These are phyloP conservation scores for Psittacara wagleri DNA, from an alignment of 2,113 vertebrate genomes.

Conservation along the genomic window DNA sequence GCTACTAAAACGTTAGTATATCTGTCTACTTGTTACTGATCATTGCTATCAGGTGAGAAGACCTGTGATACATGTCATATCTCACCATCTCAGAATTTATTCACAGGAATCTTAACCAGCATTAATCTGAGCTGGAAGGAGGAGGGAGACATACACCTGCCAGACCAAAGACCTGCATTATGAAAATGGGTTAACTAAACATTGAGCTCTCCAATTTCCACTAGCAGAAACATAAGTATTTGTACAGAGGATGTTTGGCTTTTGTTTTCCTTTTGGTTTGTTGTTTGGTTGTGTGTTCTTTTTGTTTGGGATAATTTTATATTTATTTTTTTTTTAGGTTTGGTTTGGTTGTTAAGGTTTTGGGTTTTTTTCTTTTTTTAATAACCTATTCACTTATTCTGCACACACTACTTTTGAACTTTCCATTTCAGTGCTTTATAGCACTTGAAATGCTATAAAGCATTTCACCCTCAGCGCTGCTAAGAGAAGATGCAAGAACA, in stretches of 20 bases:
- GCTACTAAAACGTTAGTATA: background rate
- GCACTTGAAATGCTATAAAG: background rate
- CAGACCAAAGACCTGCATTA: background rate
- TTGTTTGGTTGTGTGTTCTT: background rate
- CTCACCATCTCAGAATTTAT: background rate
- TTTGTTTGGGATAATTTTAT: background rate
- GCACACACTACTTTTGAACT: background rate
- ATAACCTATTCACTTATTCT: background rate
- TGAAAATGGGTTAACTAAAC: background rate
- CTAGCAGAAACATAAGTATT: background rate
- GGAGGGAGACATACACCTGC: background rate
- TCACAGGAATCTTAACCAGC: background rate
- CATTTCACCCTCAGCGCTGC: background rate
- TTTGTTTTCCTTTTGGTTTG: background rate
- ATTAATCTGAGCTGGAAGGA: background rate
- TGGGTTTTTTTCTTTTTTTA: background rate
- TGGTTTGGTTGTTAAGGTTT: rapidly evolving
- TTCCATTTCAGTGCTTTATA: background rate
- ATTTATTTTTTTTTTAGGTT: background rate
- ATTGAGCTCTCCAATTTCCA: background rate
- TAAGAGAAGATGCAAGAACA: background rate
- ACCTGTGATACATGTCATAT: background rate
- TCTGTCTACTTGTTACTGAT: background rate
- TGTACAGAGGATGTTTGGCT: background rate
- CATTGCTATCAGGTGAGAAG: background rate